These are phyloP conservation scores for Brenthis hecate DNA, from an alignment of 2,888 invertebrate species.

Conservation along the genomic window DNA sequence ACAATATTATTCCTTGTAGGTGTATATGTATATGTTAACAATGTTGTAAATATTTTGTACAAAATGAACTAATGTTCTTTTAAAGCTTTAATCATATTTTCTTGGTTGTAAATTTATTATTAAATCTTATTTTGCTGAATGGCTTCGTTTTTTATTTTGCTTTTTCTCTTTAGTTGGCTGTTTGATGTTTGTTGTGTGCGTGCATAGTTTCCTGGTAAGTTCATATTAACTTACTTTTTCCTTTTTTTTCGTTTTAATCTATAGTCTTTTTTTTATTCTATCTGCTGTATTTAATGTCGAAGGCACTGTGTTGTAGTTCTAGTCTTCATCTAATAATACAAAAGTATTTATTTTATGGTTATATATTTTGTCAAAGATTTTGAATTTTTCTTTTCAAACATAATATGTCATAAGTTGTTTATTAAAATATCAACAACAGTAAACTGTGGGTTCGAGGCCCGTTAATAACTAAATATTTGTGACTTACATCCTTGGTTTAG, in stretches of 20 bases:
- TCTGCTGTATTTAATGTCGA: conserved; percentile 20
- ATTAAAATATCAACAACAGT: too few species aligned
- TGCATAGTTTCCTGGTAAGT: conserved; percentile 64
- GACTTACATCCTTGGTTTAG: too few species aligned
- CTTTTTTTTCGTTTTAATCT: conserved; percentile 1
- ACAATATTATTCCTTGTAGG: too few species aligned
- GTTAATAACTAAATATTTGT: too few species aligned
- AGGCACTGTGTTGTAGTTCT: not conserved
- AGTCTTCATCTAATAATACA: too few species aligned
- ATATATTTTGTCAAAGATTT: too few species aligned
- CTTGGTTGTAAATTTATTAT: conserved; percentile 80
- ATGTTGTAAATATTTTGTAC: conserved; percentile 56
- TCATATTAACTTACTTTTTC: conserved; percentile 47
- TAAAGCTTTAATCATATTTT: conserved; percentile 78
- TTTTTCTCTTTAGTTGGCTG: conserved; percentile 60
- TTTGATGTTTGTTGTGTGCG: conserved; percentile 59
- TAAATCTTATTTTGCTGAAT: conserved; percentile 76
- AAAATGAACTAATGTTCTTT: conserved; percentile 74
- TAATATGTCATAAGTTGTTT: too few species aligned
- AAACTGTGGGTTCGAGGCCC: too few species aligned
- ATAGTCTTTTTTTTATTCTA: too few species aligned
- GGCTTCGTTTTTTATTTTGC: conserved; percentile 75
- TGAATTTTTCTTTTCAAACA: too few species aligned
- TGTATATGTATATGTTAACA: conserved; percentile 11
- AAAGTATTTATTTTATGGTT: too few species aligned